phyloP scores from a whole-genome alignment of 1,140 invertebrate species.

The Hycleus cichorii region DNA sequence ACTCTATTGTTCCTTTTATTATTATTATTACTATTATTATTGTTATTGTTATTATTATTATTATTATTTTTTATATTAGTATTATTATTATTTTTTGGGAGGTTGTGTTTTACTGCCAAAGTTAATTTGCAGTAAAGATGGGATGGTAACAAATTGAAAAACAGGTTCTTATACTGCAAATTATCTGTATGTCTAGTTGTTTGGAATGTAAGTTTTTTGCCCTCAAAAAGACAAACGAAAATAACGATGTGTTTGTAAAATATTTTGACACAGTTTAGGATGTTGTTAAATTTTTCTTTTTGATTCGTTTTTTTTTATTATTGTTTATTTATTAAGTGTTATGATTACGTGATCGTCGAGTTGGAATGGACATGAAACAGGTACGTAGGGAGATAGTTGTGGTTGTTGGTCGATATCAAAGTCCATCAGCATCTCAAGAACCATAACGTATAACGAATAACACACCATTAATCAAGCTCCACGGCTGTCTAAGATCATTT shows the following conservation, averaged over 20 bases:
- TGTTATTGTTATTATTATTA: too few relatives aligned
- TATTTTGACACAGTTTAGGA: constrained; percentile 31
- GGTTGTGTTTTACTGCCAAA: constrained; percentile 5
- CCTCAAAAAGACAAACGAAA: too few relatives aligned
- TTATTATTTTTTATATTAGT: too few relatives aligned
- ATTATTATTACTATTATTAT: too few relatives aligned
- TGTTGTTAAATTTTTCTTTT: too few relatives aligned
- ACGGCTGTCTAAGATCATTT: constrained; percentile 38
- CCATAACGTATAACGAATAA: constrained; percentile 26
- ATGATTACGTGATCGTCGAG: not conserved
- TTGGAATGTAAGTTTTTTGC: constrained; percentile 32
- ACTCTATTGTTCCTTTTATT: too few relatives aligned
- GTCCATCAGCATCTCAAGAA: constrained; percentile 26
- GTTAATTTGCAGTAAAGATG: constrained; percentile 32
- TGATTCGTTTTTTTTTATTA: not conserved
- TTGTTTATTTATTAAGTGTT: not conserved
- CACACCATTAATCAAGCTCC: constrained; percentile 36
- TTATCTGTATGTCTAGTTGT: constrained; percentile 23
- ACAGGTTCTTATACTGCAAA: constrained; percentile 30
- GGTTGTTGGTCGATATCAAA: constrained; percentile 9
- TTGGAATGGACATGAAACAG: not conserved
- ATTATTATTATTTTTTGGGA: not conserved
- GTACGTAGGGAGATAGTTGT: not conserved
- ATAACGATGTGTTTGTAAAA: too few relatives aligned
- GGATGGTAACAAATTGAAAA: constrained; percentile 32